These are phyloP conservation scores for Thera britannica DNA, from an alignment of 2,888 invertebrate genomes.

Conservation along the genomic window DNA sequence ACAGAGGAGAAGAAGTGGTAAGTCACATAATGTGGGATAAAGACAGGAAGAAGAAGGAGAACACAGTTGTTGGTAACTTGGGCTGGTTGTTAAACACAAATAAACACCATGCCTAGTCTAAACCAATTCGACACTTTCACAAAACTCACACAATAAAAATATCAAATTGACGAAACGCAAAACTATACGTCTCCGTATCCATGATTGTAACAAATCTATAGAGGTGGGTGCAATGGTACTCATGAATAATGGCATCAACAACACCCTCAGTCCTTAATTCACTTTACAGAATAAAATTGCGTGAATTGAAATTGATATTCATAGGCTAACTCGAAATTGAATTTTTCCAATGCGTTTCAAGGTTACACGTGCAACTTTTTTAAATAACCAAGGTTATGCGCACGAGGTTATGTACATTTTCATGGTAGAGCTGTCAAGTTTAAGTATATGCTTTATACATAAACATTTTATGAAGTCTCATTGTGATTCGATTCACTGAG, in stretches of 20 bases:
- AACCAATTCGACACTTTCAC: too few relatives aligned
- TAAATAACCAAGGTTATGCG: constrained; percentile 22
- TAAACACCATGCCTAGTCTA: too few relatives aligned
- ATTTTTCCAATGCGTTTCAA: constrained; percentile 23
- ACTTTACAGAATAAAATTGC: constrained; percentile 15
- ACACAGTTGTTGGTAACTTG: too few relatives aligned
- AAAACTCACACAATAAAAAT: too few relatives aligned
- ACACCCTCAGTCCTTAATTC: constrained; percentile 2
- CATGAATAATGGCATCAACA: constrained; percentile 10
- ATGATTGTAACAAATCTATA: too few relatives aligned
- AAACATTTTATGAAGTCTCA: background rate
- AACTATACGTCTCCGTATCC: too few relatives aligned
- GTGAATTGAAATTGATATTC: constrained; percentile 22
- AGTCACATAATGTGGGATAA: too few relatives aligned
- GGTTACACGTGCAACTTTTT: constrained; percentile 29
- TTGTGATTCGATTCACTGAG: too few relatives aligned
- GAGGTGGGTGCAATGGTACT: background rate
- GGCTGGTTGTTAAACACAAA: too few relatives aligned
- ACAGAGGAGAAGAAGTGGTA: too few relatives aligned
- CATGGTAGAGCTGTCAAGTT: constrained; percentile 4
- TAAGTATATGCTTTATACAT: background rate
- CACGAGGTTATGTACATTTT: constrained; percentile 13
- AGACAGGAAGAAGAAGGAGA: too few relatives aligned
- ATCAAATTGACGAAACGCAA: too few relatives aligned
- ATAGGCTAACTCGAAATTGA: constrained; percentile 24